Conservation (phyloP, 2,113 vertebrate species). For the Geothlypis trichas region DNA sequence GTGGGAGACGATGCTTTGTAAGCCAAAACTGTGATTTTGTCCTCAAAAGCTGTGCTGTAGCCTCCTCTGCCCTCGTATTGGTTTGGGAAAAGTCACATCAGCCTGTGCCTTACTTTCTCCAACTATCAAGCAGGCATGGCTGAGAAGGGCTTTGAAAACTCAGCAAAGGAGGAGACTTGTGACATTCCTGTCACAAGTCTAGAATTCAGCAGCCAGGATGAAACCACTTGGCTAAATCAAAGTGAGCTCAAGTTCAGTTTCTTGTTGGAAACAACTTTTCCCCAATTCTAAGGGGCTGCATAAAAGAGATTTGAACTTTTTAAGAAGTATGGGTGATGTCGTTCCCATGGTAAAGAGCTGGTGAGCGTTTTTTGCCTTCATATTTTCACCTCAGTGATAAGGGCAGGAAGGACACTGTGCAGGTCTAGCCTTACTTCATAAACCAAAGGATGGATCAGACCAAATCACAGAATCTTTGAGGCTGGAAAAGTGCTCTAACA, state of each 20-base stretch:
- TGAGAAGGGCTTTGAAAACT: not conserved
- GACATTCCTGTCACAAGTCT: not conserved
- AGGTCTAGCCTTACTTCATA: not conserved
- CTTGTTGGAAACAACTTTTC: not conserved
- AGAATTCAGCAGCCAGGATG: not conserved
- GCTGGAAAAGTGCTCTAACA: not conserved
- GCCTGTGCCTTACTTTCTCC: not conserved
- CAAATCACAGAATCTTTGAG: not conserved
- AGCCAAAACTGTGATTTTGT: not conserved
- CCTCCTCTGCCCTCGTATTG: not conserved
- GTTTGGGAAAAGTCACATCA: not conserved
- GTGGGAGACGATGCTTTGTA: not conserved
- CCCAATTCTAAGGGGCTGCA: not conserved
- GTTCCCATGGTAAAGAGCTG: rapidly evolving
- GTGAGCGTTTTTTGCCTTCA: not conserved
- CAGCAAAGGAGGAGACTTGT: not conserved
- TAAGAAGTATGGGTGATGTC: rapidly evolving
- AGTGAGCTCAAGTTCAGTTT: not conserved
- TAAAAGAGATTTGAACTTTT: not conserved
- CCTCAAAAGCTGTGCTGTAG: not conserved
- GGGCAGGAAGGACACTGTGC: not conserved
- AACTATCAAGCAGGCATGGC: not conserved
- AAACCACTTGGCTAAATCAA: rapidly evolving
- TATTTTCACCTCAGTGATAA: not conserved
- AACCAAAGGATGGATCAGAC: not conserved